Evolutionary conservation across 53 echinoderm and acorn worm genomes (phyloP).

Genomic region (Hippasteria phrygiana): DNA sequence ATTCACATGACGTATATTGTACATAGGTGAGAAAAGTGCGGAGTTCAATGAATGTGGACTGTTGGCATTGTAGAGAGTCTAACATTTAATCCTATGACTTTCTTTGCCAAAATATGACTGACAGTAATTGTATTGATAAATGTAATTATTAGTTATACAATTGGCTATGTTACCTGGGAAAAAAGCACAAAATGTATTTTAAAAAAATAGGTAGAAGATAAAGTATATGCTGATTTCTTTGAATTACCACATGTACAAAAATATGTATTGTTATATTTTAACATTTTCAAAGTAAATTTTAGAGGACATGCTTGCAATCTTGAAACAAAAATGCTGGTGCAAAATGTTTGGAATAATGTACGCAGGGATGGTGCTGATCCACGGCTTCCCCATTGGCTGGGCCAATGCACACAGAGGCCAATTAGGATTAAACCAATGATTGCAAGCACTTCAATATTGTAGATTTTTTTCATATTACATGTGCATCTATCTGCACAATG

Average conservation of each 20-base stretch:
- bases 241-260: not conserved
- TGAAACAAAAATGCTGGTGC: conserved; percentile 30
- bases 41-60: no score
- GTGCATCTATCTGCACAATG: not conserved
- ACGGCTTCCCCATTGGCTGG: conserved; percentile 49
- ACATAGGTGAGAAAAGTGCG: no score
- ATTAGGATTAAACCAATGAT: not conserved
- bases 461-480: not conserved
- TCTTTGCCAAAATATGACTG: no score
- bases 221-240: conserved; percentile 11
- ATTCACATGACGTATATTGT: no score
- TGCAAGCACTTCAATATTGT: not conserved
- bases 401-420: conserved; percentile 8
- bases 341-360: conserved; percentile 10
- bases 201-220: conserved; percentile 12
- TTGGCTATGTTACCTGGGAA: conserved; percentile 6
- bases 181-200: conserved; percentile 17
- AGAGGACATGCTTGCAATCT: conserved; percentile 4
- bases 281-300: not conserved
- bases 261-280: not conserved
- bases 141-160: conserved; percentile 13
- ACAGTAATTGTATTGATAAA: conserved; percentile 12
- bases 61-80: no score
- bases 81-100: no score
- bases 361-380: conserved; percentile 16